Base-by-base conservation (phyloP, 2,797 vertebrate genomes). In the Mionectes olivaceus region DNA sequence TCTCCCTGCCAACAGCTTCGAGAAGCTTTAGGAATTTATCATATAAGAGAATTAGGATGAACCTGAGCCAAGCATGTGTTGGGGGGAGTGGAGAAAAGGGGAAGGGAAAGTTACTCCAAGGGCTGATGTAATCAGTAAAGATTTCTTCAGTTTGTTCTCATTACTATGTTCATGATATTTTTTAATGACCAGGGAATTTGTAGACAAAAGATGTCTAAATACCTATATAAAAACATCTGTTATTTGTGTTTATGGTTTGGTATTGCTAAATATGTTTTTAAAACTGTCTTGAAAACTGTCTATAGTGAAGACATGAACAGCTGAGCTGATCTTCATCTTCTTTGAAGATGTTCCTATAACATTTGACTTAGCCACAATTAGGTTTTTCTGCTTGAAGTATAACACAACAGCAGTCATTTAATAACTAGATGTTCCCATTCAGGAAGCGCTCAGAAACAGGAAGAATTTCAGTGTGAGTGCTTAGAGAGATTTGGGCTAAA, bases 1-100 rank as follows among this genome's bases (percentile, higher is more conserved):
- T 63, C 64, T 71, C n/a, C 7, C 64, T 77, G 83, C 55, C 76
- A 86, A 47, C 2, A 10, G 39, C 73, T 77, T 83, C 1, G 0
- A 80, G 50, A 81, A 88, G 43, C 53, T 94, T 94, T 80, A 69
- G 47, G 70, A 92, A 71, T 90, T 91, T 86, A 55, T 91, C 68
- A 50, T 85, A 23, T 64, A 74, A 85, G 60, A 91, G 83, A 93
- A 89, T 90, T 83, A 90, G 55, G 50, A 83, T 73, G 53, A 96
- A 83, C 25, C 9, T 3, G 39, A 78, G 65, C 57, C 93, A 90
- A 86, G 28, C 43, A 33, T 61, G 14, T 52, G 8, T 11, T 0
- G 0, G 5, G 4, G 19, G 4, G 4, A 52, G 5, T 32, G 28
- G 16, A 79, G 57, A 65, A 55, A 7, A 5, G 2, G 7, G 12